Conservation (phyloP, 2,797 vertebrate species). For the Semaprochilodus insignis region DNA sequence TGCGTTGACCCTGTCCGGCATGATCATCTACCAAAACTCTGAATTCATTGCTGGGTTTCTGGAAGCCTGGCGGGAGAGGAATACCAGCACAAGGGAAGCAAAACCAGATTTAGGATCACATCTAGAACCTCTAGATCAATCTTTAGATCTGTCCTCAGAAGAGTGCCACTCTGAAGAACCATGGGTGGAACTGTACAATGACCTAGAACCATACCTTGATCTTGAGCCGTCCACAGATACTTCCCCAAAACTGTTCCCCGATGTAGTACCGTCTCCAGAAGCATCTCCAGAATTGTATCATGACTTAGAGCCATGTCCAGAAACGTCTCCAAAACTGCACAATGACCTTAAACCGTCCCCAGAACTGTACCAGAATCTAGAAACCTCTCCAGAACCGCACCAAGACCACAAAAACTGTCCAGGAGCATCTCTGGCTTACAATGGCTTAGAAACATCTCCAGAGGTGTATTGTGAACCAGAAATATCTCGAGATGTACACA, state of each 20-base stretch:
- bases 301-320: neutral
- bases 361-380: neutral
- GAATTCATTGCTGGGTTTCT: slow-evolving; percentile 82
- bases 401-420: neutral
- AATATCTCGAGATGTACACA: neutral
- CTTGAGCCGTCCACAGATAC: slow-evolving; percentile 12
- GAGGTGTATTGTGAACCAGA: neutral
- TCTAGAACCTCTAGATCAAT: slow-evolving; percentile 6
- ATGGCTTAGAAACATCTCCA: neutral
- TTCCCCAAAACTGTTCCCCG: neutral
- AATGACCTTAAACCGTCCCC: neutral
- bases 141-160: slow-evolving; percentile 5
- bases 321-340: neutral
- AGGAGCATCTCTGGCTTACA: neutral
- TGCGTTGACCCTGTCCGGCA: slow-evolving; percentile 86
- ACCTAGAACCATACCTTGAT: slow-evolving; percentile 12
- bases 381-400: neutral
- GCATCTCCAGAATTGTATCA: neutral
- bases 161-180: neutral
- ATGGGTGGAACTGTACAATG: neutral
- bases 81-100: neutral
- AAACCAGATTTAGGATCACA: neutral
- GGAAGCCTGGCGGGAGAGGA: slow-evolving; percentile 64
- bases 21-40: slow-evolving; percentile 94
- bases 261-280: neutral